Conservation (phyloP, 2,888 invertebrate species). For the Dilophus febrilis region DNA sequence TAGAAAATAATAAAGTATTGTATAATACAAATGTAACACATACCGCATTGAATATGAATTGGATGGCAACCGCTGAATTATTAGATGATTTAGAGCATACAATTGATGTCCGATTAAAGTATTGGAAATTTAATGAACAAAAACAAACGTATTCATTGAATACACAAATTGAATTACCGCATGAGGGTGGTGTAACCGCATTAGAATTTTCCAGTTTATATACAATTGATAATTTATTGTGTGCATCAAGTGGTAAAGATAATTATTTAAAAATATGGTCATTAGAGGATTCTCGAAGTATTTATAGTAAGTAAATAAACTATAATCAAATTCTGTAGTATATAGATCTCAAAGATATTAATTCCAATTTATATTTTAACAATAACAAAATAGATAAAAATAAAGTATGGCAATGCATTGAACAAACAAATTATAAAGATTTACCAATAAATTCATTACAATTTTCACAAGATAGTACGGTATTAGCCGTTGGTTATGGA, state of each 20-base stretch:
- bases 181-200: conserved; percentile 39
- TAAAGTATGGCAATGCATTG: conserved; percentile 47
- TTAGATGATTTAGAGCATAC: conserved; percentile 38
- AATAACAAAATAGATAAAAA: conserved; percentile 36
- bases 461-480: conserved; percentile 61
- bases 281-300: conserved; percentile 36
- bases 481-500: conserved; percentile 52
- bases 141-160: conserved; percentile 49
- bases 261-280: conserved; percentile 55
- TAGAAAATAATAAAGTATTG: conserved; percentile 39
- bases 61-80: conserved; percentile 58
- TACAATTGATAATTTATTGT: conserved; percentile 30
- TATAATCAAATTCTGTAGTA: conserved; percentile 6
- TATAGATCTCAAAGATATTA: conserved; percentile 5
- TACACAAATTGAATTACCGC: conserved; percentile 56
- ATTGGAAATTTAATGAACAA: conserved; percentile 46
- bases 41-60: conserved; percentile 47
- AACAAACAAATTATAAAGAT: conserved; percentile 42
- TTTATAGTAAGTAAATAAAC: conserved; percentile 31
- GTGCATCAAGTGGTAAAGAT: conserved; percentile 50
- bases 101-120: conserved; percentile 52
- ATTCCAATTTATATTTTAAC: no score
- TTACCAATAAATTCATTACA: conserved; percentile 37
- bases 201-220: conserved; percentile 42
- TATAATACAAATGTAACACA: conserved; percentile 47